These are phyloP conservation scores for Tigriopus japonicus DNA, from an alignment of 1,140 invertebrate genomes.

Conservation along the genomic window DNA sequence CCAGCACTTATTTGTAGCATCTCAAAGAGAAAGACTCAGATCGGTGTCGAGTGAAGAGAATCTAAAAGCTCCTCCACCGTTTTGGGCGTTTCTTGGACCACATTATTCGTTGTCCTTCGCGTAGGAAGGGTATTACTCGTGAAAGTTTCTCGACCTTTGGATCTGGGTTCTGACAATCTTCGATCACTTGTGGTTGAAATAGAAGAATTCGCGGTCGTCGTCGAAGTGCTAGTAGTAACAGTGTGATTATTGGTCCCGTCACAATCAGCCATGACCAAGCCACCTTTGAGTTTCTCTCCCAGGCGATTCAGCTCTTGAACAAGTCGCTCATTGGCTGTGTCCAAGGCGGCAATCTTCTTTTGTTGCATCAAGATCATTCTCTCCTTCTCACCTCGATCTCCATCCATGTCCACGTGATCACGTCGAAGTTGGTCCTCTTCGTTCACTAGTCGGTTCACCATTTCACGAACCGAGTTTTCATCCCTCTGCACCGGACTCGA, in stretches of 20 bases:
- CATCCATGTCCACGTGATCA: not conserved
- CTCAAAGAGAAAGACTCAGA: not conserved
- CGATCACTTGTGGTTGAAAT: not conserved
- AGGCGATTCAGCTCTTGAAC: not conserved
- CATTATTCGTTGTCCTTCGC: not conserved
- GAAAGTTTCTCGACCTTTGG: not conserved
- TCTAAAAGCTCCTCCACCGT: conserved; percentile 15
- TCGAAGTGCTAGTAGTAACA: not conserved
- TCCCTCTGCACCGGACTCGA: not conserved
- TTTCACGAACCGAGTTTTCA: not conserved
- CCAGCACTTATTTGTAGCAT: no score
- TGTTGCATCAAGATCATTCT: conserved; percentile 14
- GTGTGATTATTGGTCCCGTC: not conserved
- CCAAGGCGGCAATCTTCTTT: conserved; percentile 12
- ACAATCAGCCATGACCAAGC: not conserved
- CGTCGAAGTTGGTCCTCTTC: conserved; percentile 7
- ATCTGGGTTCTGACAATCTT: not conserved
- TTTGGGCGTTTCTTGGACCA: conserved; percentile 11
- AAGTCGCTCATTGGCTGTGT: conserved; percentile 9
- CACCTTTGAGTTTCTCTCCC: not conserved
- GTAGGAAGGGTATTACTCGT: not conserved
- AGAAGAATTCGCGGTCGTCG: not conserved
- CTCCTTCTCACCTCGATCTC: conserved; percentile 3
- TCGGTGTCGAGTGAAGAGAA: conserved; percentile 8
- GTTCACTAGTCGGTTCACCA: not conserved